These are phyloP conservation scores for Masticophis lateralis DNA, from an alignment of 2,797 vertebrate species.

Conservation along the genomic window DNA sequence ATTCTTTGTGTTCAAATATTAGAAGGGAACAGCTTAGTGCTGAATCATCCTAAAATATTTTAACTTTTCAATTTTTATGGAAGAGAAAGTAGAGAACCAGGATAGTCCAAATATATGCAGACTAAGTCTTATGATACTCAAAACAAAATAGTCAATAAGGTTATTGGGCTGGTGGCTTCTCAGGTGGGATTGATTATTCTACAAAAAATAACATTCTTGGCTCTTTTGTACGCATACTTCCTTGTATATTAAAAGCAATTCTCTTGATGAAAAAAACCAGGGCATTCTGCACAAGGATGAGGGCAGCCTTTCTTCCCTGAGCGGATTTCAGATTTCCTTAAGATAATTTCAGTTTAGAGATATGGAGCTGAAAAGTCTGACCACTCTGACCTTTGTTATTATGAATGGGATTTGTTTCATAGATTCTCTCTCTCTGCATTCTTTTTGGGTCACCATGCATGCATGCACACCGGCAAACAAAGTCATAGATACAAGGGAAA, in stretches of 20 bases:
- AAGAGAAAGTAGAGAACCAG: background rate
- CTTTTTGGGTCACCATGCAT: conserved; percentile 16
- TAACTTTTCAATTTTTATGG: background rate
- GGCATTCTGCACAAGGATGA: background rate
- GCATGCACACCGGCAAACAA: conserved; percentile 1
- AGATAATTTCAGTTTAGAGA: conserved; percentile 3
- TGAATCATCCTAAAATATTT: background rate
- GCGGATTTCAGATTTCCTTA: background rate
- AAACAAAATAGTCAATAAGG: background rate
- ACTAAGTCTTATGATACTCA: background rate
- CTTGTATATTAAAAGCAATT: background rate
- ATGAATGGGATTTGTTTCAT: background rate
- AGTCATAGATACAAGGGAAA: conserved; percentile 17
- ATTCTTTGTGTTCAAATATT: background rate
- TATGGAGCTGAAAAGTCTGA: background rate
- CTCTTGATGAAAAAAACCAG: background rate
- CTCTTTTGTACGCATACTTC: background rate
- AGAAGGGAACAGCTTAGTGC: background rate
- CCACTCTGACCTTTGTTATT: background rate
- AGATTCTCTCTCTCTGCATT: background rate
- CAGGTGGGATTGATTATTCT: background rate
- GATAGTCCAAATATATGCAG: background rate
- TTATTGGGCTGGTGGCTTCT: background rate
- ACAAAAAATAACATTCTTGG: background rate
- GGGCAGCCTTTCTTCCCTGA: background rate